These are phyloP conservation scores for Ctenodactylus gundi DNA, from an alignment of 2,113 vertebrate species.

Conservation along the genomic window DNA sequence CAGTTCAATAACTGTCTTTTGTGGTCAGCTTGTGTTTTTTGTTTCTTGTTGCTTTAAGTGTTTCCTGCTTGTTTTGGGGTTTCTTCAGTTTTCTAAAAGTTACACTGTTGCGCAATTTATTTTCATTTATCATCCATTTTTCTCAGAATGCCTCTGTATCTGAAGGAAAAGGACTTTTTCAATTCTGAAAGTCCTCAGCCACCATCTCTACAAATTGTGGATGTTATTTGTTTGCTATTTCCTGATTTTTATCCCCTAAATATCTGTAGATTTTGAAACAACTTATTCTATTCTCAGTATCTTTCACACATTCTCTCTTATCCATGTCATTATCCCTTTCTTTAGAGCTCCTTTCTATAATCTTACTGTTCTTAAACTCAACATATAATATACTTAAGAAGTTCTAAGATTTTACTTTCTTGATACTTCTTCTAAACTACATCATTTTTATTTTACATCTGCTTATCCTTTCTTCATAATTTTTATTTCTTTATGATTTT, in stretches of 20 bases:
- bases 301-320: background rate
- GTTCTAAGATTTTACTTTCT: background rate
- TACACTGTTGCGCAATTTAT: background rate
- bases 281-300: background rate
- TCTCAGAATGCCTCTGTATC: background rate
- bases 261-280: background rate
- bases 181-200: background rate
- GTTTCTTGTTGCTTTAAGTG: background rate
- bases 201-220: background rate
- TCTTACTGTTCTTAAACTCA: background rate
- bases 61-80: background rate
- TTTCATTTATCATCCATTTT: background rate
- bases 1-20: background rate
- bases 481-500: background rate
- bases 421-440: background rate
- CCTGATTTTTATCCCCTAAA: background rate
- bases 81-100: background rate
- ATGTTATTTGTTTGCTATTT: background rate
- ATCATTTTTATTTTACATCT: background rate
- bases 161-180: background rate
- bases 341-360: background rate
- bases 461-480: background rate
- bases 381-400: background rate
- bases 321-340: background rate
- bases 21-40: background rate